Evolutionary conservation across 2,888 invertebrate genomes (phyloP), one percentile per base, ranked within the genome.

Genomic region (Stomorhina lunata): DNA sequence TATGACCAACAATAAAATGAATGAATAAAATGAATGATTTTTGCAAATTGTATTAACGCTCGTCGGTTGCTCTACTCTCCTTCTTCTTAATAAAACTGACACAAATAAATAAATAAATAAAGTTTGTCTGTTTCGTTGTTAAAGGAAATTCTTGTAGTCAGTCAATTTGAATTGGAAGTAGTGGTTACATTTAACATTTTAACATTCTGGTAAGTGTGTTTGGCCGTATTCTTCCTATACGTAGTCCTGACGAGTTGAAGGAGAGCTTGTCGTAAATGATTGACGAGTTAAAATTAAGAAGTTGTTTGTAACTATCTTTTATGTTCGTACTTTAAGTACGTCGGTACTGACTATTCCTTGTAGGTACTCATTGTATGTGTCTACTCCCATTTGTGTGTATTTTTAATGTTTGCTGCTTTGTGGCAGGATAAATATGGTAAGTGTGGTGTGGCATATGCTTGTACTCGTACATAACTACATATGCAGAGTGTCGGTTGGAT

Each of bases 251-350:
- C 48, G 79, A 72, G 37, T 66, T 69, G 69, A 79, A 79, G 79
- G 71, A 69, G 79, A 75, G 79, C 79, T 72, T 79, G 82, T 82
- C 82, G 57, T 75, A 79, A 87, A 88, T 89, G 86, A 86, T 86
- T 86, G 86, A 86, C 86, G 86, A 86, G 89, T 87, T 86, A 84
- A 88, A 88, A 88, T 88, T 87, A 88, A 89, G 87, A 88, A 88
- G 84, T 86, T 86, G 86, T 78, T 71, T 45, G 48, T 55, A 63
- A 25, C 50, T 20, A 63, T 50, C 17, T 65, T 78, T 29, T 71
- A 71, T 76, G 20, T 12, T 59, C 25, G 37, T 48, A 65, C 65
- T 22, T 37, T 22, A 25, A 63, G 63, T 45, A 15, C 63, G 45
- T 29, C n/a, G n/a, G n/a, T n/a, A n/a, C n/a, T n/a, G n/a, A 27